Evolutionary conservation across 2,888 invertebrate species (phyloP), one percentile per base, ranked within the genome.

Genomic region (Amorpha juglandis): DNA sequence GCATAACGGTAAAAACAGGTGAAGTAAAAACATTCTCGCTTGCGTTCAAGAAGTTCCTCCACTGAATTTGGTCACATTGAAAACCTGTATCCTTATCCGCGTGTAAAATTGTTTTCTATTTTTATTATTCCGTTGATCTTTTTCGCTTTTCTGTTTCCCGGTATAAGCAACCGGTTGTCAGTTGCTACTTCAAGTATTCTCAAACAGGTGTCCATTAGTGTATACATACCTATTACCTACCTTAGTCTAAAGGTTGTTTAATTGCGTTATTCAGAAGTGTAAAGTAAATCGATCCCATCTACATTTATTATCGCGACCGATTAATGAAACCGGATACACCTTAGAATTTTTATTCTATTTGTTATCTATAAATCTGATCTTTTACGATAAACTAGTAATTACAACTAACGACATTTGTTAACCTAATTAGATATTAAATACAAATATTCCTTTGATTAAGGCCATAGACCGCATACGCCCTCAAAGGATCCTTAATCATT

Each of bases 1-100:
- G 72, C 75, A 69, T 82, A 87, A 88, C 88, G 87, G 89, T 88
- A 75, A 78, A 83, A 75, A 76, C 82, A 75, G 76, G 81, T 81
- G 81, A 80, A 72, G 76, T 77, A 72, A 79, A 78, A 64, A 62
- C 50, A 50, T 48, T 50, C 45, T 63, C 63, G 69, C 68, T 65
- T 70, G 63, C 58, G 70, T 73, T 71, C 52, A 73, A 72, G 75
- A 77, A 73, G 74, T 67, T 70, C 67, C 68, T 67, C 58, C 69
- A 68, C 68, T 69, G 69, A 70, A 70, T 71, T 71, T 68, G 67
- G 68, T 38, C 67, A 67, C 67, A 67, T 65, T 72, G 62, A 66
- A 71, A 78, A 76, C 77, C 77, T 69, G 70, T 76, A 71, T 74
- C 71, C 75, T 78, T 72, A 77, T 76, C 67, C 70, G 73, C 64